Base-by-base conservation (phyloP, 2,888 invertebrate species). In the Dryobota labecula region DNA sequence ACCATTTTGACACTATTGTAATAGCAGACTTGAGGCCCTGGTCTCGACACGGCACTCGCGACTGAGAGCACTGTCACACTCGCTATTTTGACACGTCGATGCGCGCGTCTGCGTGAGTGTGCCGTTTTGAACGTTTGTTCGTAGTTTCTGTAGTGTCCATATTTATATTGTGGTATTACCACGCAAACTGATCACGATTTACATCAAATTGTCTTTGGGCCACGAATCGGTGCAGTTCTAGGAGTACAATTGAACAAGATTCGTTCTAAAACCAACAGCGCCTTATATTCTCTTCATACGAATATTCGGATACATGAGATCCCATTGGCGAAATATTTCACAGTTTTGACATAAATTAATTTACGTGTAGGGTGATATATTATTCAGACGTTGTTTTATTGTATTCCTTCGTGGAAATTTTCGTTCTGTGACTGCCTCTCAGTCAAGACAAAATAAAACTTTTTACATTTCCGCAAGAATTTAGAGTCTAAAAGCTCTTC, bases 311-410 rank as follows among this genome's bases (percentile, higher is more conserved):
- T 57, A 47, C 30, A 43, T 4, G n/a, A 45, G 13, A 68, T 51
- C 24, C 24, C 13, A 45, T 68, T 63, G 38, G 56, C 15, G n/a
- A 45, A 76, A 61, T 78, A 72, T 65, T 56, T 65, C 38, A 43
- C 30, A 61, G 47, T 54, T 49, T 54, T 33, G 53, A 38, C 27
- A 60, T 47, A 36, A 63, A 67, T 53, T 43, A 61, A 68, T 74
- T 67, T 54, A 53, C 36, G 30, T 54, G 47, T 43, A 24, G 24
- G 56, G 24, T 18, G 43, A 54, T 73, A 53, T 58, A 70, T 49
- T 78, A 63, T 58, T 73, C 80, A 73, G 49, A 51, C 33, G 41
- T 53, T 62, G 61, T 61, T 66, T 61, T 47, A 62, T 73, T 76
- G 41, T 78, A 47, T 58, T 80, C 13, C n/a, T 43, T 53, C 53